phyloP scores from a whole-genome alignment of 2,113 vertebrate genomes.

The Ammodytes marinus region DNA sequence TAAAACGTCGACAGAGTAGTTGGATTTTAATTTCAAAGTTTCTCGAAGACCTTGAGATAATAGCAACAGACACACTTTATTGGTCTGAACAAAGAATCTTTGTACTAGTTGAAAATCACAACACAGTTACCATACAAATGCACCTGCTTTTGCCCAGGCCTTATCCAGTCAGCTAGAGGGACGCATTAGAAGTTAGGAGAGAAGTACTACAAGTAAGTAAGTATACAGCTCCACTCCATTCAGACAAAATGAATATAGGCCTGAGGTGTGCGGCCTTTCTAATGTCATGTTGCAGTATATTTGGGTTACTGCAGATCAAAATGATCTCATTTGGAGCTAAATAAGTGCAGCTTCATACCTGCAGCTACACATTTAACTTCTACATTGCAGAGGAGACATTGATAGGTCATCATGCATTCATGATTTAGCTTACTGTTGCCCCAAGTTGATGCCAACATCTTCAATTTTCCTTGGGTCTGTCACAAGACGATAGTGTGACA shows the following conservation, averaged over 20 bases:
- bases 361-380: background rate
- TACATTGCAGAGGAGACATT: background rate
- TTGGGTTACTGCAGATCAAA: background rate
- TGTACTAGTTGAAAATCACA: background rate
- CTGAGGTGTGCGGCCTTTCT: background rate
- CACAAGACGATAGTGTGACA: background rate
- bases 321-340: background rate
- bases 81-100: background rate
- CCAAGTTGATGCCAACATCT: background rate
- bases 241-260: background rate
- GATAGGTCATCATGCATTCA: background rate
- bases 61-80: background rate
- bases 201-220: background rate
- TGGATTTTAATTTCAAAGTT: constrained; percentile 15
- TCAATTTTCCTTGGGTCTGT: background rate
- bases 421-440: background rate
- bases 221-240: background rate
- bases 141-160: background rate
- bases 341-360: no score
- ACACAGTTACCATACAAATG: background rate
- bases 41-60: constrained; percentile 26
- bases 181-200: background rate
- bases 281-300: background rate
- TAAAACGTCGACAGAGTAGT: background rate
- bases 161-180: no score